Percentiles rank a stretch among this genome's conserved stretches.
Conservation (phyloP, 1,140 invertebrate genomes). For the Temnothorax longispinosus region DNA sequence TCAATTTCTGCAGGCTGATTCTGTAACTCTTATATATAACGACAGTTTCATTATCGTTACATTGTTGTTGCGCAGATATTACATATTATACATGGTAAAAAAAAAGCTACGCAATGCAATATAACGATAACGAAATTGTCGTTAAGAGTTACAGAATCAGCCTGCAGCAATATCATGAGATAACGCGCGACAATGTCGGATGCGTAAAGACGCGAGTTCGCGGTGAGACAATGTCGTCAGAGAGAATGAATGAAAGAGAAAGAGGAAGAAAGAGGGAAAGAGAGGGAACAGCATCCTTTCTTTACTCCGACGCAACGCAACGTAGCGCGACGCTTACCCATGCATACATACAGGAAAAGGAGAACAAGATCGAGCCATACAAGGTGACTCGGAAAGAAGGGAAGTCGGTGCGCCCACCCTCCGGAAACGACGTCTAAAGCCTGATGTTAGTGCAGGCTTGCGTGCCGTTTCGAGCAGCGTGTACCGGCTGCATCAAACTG, state of each 20-base stretch:
- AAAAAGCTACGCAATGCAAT: too few relatives aligned
- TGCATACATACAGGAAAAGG: slow-evolving; percentile 63
- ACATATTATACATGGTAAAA: too few relatives aligned
- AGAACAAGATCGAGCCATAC: slow-evolving; percentile 59
- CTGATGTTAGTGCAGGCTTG: slow-evolving; percentile 59
- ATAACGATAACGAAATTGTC: too few relatives aligned
- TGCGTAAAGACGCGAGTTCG: neutral
- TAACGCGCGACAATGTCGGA: neutral
- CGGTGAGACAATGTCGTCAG: neutral
- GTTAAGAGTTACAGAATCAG: too few relatives aligned
- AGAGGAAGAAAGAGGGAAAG: neutral
- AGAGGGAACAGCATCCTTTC: neutral
- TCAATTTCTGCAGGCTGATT: neutral
- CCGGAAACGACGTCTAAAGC: slow-evolving; percentile 63
- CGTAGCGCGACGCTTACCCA: slow-evolving; percentile 48
- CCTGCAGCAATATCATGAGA: neutral
- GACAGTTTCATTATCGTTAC: too few relatives aligned
- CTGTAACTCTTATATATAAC: too few relatives aligned
- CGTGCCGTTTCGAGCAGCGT: slow-evolving; percentile 55
- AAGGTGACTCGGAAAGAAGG: slow-evolving; percentile 55
- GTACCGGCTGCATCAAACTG: slow-evolving; percentile 51
- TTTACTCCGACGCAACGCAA: slow-evolving; percentile 11
- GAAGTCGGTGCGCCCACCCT: slow-evolving; percentile 55
- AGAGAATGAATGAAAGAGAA: neutral
- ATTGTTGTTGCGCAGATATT: too few relatives aligned